These are phyloP conservation scores for Chelon auratus DNA, from an alignment of 2,797 vertebrate species.

Conservation along the genomic window DNA sequence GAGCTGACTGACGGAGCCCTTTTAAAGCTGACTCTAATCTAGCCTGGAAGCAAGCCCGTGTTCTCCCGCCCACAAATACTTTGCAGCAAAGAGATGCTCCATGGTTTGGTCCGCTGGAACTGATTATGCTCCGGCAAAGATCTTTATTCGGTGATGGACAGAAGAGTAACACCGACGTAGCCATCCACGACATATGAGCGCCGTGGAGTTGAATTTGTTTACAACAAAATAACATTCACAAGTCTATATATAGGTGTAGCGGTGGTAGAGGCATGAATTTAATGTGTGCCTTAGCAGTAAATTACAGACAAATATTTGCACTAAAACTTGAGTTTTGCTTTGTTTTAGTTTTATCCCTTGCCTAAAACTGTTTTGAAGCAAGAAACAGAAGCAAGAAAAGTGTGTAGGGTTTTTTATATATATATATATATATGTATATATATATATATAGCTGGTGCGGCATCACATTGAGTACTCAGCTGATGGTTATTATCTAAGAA, in stretches of 20 bases:
- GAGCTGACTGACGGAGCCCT: neutral
- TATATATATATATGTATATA: no score
- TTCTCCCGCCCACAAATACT: no score
- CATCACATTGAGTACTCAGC: conserved; percentile 8
- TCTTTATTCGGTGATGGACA: no score
- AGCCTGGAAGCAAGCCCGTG: neutral
- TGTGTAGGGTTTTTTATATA: neutral
- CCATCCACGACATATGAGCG: no score
- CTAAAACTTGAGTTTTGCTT: neutral
- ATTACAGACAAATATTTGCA: neutral
- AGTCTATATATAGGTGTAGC: neutral
- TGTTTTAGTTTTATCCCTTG: neutral
- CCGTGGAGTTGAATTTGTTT: no score
- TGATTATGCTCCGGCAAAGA: no score
- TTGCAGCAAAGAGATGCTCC: no score
- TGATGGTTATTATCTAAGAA: conserved; percentile 33
- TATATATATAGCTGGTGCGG: conserved; percentile 4
- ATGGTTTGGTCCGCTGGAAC: no score
- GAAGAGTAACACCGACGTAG: no score
- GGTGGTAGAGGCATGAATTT: no score
- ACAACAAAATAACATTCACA: neutral
- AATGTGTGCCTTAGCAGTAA: neutral
- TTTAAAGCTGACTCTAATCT: neutral
- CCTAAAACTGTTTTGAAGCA: neutral
- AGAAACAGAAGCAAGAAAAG: neutral